Evolutionary conservation across 2,888 invertebrate genomes (phyloP).

Genomic region (Oscheius myriophilus): DNA sequence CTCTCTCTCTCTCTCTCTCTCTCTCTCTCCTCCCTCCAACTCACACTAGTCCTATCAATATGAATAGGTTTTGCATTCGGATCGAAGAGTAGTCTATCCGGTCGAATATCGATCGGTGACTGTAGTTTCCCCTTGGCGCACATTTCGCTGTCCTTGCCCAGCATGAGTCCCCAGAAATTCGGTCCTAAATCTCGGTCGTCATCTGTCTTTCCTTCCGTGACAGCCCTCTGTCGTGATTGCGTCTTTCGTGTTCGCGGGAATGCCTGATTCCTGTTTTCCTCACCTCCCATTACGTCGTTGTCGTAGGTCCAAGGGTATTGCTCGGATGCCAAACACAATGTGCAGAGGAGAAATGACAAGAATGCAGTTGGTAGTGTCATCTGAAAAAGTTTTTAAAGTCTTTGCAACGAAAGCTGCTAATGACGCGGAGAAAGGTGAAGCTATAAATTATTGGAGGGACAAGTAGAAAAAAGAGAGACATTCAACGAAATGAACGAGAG

Average conservation of each 20-base stretch:
- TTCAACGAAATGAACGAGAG: too few relatives aligned
- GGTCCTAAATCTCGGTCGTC: slow-evolving; percentile 79
- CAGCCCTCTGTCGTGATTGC: not conserved
- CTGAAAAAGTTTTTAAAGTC: too few relatives aligned
- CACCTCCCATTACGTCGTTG: slow-evolving; percentile 54
- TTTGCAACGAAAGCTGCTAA: not conserved
- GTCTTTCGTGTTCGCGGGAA: not conserved
- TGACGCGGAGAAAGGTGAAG: not conserved
- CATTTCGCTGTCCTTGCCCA: slow-evolving; percentile 95
- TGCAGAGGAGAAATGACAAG: not conserved
- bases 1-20: not conserved
- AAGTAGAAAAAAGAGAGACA: not conserved
- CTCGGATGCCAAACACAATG: slow-evolving; percentile 13
- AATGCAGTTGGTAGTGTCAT: not conserved
- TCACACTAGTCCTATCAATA: slow-evolving; percentile 89
- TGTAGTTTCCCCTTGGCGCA: slow-evolving; percentile 95
- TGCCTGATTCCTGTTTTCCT: not conserved
- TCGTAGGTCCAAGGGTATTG: slow-evolving; percentile 58
- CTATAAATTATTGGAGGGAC: not conserved
- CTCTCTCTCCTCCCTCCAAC: not conserved
- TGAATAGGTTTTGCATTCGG: slow-evolving; percentile 90
- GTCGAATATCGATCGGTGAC: slow-evolving; percentile 95
- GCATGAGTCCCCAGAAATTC: slow-evolving; percentile 95
- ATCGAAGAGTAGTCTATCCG: slow-evolving; percentile 90
- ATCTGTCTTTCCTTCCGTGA: slow-evolving; percentile 1